A percentile compares a stretch with the other conserved stretches of the same genome.
phyloP scores from a whole-genome alignment of 2,113 vertebrate species.

The Prochilodus magdalenae region DNA sequence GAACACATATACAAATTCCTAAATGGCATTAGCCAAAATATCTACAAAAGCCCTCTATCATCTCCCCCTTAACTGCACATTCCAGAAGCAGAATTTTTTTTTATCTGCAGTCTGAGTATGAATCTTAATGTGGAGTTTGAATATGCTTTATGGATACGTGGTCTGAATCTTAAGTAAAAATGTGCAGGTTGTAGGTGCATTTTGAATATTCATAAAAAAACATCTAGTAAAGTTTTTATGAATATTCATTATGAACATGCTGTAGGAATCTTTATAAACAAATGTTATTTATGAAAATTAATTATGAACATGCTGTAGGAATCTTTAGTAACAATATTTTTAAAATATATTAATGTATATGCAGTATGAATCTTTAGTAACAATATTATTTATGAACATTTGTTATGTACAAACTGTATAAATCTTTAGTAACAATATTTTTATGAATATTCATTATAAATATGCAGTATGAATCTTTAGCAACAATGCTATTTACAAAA shows the following conservation, averaged over 20 bases:
- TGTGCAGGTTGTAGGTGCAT: background rate
- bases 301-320: background rate
- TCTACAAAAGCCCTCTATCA: background rate
- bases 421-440: no score
- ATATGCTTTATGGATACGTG: background rate
- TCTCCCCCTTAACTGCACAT: background rate
- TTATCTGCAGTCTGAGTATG: no score
- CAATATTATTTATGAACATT: background rate
- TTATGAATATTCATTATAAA: background rate
- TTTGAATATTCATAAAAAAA: no score
- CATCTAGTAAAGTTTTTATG: no score
- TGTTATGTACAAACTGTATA: background rate
- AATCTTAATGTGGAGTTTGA: no score
- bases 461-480: background rate
- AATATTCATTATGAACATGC: background rate
- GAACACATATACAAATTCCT: constrained; percentile 5
- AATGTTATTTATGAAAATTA: no score
- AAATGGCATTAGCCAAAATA: background rate
- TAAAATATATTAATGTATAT: background rate
- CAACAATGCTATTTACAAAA: no score
- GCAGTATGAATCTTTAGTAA: background rate
- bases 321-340: background rate
- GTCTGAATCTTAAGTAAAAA: background rate
- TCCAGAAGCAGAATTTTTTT: no score
- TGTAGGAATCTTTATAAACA: background rate